Evolutionary conservation across 2,113 vertebrate genomes (phyloP), one percentile per base, ranked within the genome.

Genomic region (Calonectris borealis): DNA sequence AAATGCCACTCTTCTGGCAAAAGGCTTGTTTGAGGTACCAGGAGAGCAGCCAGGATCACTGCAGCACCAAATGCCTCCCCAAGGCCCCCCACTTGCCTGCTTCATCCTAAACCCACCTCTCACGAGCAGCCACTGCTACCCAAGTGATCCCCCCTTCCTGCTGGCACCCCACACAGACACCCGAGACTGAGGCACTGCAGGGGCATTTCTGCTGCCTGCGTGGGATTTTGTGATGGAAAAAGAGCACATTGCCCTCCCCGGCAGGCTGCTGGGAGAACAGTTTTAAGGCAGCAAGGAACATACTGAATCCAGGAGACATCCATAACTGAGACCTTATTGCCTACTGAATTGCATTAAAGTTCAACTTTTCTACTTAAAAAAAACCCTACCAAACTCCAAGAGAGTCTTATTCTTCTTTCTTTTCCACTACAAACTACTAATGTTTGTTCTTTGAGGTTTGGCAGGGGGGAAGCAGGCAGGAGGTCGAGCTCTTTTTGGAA

Each of bases 61-160:
- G 8, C 57, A 42, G 58, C 34, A 88, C 65, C 52, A 58, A 62
- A 21, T 0, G 1, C 11, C 36, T n/a, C 57, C 55, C 16, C 38
- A 24, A 40, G 29, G 46, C 36, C 60, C 38, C 5, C 1, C 22
- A 61, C 13, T 15, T 24, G 14, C 19, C 61, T 20, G 17, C 29
- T 32, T 40, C 51, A 7, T 15, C 70, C 70, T 3, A 44, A 81
- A 38, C 3, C 4, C 17, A 2, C 29, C 44, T 25, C 7, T 2
- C 64, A 18, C 4, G 2, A 31, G 46, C 36, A 71, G 14, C 9
- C 49, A 4, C 29, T 4, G 22, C 44, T 18, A 4, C 24, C 65
- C 46, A 6, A 12, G n/a, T 1, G 0, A 1, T 5, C 2, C 36
- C 36, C 7, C 5, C 42, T 27, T 46, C 58, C 54, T 48, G 17